Evolutionary conservation across 2,888 invertebrate species (phyloP).

Genomic region (Danaus chrysippus): DNA sequence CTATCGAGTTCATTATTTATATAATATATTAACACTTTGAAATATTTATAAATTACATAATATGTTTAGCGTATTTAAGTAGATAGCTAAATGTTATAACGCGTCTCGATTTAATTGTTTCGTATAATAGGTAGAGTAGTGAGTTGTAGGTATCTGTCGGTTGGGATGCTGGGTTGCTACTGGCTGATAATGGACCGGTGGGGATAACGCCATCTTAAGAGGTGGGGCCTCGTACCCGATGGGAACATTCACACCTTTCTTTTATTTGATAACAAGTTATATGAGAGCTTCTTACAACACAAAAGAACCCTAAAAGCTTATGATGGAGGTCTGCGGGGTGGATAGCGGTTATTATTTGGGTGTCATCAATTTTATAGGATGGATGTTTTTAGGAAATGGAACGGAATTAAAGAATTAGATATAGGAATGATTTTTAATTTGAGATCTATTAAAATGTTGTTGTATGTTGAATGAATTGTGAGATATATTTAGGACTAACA

Average conservation of each 20-base stretch:
- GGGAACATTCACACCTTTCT: slow-evolving; percentile 79
- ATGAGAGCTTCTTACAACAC: slow-evolving; percentile 73
- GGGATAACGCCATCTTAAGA: slow-evolving; percentile 75
- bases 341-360: slow-evolving; percentile 71
- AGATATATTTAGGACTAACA: too few species aligned
- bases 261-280: slow-evolving; percentile 78
- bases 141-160: slow-evolving; percentile 66
- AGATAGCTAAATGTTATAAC: slow-evolving; percentile 10
- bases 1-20: slow-evolving; percentile 52
- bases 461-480: too few species aligned
- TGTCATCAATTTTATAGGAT: slow-evolving; percentile 55
- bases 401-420: slow-evolving; percentile 2
- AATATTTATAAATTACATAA: slow-evolving; percentile 12
- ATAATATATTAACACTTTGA: slow-evolving; percentile 17
- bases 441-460: too few species aligned
- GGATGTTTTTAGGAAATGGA: slow-evolving; percentile 10
- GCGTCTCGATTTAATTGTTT: slow-evolving; percentile 62
- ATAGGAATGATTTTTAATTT: not conserved
- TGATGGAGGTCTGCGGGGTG: slow-evolving; percentile 67
- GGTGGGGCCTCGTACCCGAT: slow-evolving; percentile 68
- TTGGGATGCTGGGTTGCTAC: slow-evolving; percentile 60
- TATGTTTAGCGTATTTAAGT: slow-evolving; percentile 12
- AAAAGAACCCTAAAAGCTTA: slow-evolving; percentile 75
- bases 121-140: slow-evolving; percentile 70
- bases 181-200: slow-evolving; percentile 57